phyloP scores from a whole-genome alignment of 2,888 invertebrate species.

The Carabus problematicus region DNA sequence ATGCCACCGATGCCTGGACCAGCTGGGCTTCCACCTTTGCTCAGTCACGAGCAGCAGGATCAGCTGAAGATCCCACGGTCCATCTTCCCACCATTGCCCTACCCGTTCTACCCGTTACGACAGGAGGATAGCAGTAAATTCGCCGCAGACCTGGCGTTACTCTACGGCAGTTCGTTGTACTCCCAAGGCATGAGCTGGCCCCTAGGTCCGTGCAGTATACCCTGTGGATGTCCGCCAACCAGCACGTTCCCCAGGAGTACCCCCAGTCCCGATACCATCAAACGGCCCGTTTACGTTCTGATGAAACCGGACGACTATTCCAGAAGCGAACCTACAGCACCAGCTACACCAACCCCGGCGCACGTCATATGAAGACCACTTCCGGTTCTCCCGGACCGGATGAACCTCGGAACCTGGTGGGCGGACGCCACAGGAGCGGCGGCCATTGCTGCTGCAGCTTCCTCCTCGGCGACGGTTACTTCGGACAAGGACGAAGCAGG shows the following conservation, averaged over 20 bases:
- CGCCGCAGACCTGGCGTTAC: conserved; percentile 74
- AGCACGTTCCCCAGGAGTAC: conserved; percentile 51
- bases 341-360: conserved; percentile 55
- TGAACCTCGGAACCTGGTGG: conserved; percentile 63
- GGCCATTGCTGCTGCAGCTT: conserved; percentile 56
- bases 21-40: conserved; percentile 61
- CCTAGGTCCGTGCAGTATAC: conserved; percentile 61
- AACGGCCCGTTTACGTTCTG: conserved; percentile 69
- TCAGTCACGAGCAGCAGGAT: conserved; percentile 61
- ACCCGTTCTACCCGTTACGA: conserved; percentile 73
- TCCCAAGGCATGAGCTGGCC: conserved; percentile 62
- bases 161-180: conserved; percentile 66
- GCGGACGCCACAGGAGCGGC: conserved; percentile 58
- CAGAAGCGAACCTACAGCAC: conserved; percentile 62
- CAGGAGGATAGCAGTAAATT: conserved; percentile 66
- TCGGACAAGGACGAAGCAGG: conserved; percentile 47
- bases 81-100: conserved; percentile 75
- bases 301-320: conserved; percentile 65
- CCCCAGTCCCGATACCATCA: conserved; percentile 57
- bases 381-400: conserved; percentile 78
- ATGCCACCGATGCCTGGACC: conserved; percentile 61
- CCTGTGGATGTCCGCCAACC: conserved; percentile 60
- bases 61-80: conserved; percentile 70
- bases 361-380: conserved; percentile 88
- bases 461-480: conserved; percentile 50